Base-by-base conservation (phyloP, 2,797 vertebrate species). In the Paedocypris micromegethes region DNA sequence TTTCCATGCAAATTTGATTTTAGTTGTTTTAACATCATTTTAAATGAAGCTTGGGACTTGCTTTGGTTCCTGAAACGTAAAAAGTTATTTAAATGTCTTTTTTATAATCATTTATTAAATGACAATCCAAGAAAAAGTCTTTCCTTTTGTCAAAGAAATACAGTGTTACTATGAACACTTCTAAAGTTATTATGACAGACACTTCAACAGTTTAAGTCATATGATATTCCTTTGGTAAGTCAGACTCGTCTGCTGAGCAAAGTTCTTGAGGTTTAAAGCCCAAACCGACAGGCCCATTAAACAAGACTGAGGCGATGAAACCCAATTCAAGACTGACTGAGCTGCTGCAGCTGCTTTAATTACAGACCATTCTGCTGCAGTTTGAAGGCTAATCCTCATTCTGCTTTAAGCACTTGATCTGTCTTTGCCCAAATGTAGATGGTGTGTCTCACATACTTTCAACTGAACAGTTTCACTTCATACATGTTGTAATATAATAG, bases 131-230 rank as follows among this genome's bases (percentile, higher is more conserved):
- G 23, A 23, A 23, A 23, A 23, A 23, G 79, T 82, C 80, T 75
- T 73, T 74, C 47, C 64, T 53, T 39, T 80, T 79, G 75, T 73
- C 74, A 58, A 61, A 64, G 55, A 64, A 77, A 81, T 84, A 85
- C 84, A 81, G 72, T 72, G 58, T 68, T 79, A 49, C 81, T 72
- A 73, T 77, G 75, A 81, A 85, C 85, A 84, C 83, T 83, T 77
- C 70, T 68, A 75, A 74, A 83, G 83, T 75, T 77, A 85, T 84
- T 80, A 79, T 81, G 83, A 86, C 79, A 76, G 75, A 81, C 61
- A 58, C 74, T 4, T 74, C 77, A 78, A 78, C 74, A n/a, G 78
- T 58, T 60, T 57, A 64, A 70, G 83, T 78, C 75, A 86, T 71
- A 74, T 51, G 83, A 86, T 81, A 86, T 77, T 71, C 70, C 23